These are phyloP conservation scores for Drosophila baimaii DNA, from an alignment of 1,140 invertebrate species.

Conservation along the genomic window DNA sequence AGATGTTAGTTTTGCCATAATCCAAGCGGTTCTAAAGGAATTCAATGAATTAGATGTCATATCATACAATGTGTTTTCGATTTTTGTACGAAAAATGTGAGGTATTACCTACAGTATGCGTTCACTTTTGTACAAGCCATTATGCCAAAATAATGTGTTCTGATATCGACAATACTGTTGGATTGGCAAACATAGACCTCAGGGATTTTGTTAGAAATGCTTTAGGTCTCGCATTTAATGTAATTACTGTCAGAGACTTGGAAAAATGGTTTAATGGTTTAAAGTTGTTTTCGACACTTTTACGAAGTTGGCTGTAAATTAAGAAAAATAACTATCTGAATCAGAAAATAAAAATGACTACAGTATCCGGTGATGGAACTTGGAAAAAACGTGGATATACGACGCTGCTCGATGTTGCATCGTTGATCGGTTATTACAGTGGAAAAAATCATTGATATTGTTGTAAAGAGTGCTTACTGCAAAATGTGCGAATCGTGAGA, in stretches of 20 bases:
- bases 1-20: background rate
- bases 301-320: no score
- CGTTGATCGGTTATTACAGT: no score
- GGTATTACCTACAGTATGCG: background rate
- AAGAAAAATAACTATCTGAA: no score
- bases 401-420: no score
- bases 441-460: no score
- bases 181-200: background rate
- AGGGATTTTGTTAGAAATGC: conserved; percentile 1
- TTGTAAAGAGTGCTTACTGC: no score
- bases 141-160: conserved; percentile 2
- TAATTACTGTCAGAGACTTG: background rate
- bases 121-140: background rate
- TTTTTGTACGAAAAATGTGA: background rate
- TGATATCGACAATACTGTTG: background rate
- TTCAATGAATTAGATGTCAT: background rate
- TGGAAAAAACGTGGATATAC: no score
- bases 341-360: no score
- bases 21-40: background rate
- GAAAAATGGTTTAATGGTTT: background rate
- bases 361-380: no score
- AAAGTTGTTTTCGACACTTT: no score
- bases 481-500: no score
- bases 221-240: background rate
- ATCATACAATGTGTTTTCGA: background rate